Base-by-base conservation (phyloP, 2,888 invertebrate genomes). In the Cistogaster globosa region DNA sequence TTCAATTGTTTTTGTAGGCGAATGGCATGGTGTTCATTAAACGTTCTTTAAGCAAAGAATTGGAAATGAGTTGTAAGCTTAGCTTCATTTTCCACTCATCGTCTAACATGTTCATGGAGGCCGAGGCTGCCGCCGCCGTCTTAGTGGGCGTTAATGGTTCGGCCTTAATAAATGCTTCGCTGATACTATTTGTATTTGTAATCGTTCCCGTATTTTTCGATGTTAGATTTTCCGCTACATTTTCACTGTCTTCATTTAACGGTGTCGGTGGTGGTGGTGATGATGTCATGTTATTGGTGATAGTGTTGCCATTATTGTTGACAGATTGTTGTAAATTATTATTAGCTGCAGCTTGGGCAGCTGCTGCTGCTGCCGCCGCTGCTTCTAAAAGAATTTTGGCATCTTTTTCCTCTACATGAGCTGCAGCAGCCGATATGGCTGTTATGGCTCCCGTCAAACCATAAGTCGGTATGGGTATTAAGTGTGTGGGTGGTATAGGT, bases 1-100 rank as follows among this genome's bases (percentile, higher is more conserved):
- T 48, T 48, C 83, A 91, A 77, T 92, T 92, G 74, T 92, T 92
- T 88, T 92, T 92, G 86, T 92, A 92, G 63, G 92, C 90, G 88
- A 91, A 92, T 88, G 92, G 92, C 90, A 92, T 91, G 22, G 91
- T 91, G 87, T 92, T 92, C 88, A 92, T 89, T 67, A 92, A 87
- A 42, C 92, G 91, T 88, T 92, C 92, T 88, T 92, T 92, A 86
- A 92, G 90, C 88, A 92, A 89, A 53, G 92, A 92, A 89, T 92
- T 92, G 71, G 92, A 92, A 83, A 92, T 92, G 67, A 92, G 88
- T 87, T 92, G 92, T 88, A 92, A 89, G 86, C 92, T 92, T 53
- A 92, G 88, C 88, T 92, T 92, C 92, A 92, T 92, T 88, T 92
- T 92, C 92, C 92, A 92, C 82, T 92, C 92, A 78, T 92, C 92